Evolutionary conservation across 2,797 vertebrate species (phyloP).

Genomic region (Sarcophilus harrisii): DNA sequence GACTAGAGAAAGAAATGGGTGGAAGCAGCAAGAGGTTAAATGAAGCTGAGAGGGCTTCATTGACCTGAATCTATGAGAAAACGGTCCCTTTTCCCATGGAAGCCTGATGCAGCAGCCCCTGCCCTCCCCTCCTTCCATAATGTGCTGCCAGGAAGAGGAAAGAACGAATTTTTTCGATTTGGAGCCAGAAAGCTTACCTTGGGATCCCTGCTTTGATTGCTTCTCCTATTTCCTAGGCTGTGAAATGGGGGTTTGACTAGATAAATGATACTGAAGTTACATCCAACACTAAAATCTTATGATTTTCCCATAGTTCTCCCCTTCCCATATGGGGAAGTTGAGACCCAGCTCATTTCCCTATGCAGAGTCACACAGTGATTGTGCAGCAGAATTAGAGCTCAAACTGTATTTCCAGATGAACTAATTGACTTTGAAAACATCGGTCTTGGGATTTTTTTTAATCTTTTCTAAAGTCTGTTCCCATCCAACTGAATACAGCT

Average conservation of each 20-base stretch:
- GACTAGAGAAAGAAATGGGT: conserved; percentile 9
- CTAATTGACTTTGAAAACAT: background rate
- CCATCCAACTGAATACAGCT: background rate
- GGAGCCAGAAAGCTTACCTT: background rate
- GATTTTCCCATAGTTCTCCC: background rate
- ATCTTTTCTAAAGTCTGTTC: background rate
- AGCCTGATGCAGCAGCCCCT: background rate
- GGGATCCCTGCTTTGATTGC: background rate
- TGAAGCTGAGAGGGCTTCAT: background rate
- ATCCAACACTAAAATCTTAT: background rate
- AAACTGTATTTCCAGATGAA: background rate
- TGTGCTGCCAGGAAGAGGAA: background rate
- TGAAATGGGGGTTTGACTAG: background rate
- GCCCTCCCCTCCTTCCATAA: background rate
- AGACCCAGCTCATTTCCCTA: background rate
- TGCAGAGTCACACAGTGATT: background rate
- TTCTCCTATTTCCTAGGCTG: background rate
- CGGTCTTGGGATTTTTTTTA: background rate
- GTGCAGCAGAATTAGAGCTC: background rate
- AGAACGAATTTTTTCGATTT: background rate
- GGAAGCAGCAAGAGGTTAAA: conserved; percentile 45
- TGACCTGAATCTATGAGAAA: background rate
- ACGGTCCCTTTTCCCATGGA: background rate
- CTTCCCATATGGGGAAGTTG: background rate
- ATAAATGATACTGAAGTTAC: background rate